Conservation (phyloP, 2,888 invertebrate genomes). For the Ametastegia equiseti region DNA sequence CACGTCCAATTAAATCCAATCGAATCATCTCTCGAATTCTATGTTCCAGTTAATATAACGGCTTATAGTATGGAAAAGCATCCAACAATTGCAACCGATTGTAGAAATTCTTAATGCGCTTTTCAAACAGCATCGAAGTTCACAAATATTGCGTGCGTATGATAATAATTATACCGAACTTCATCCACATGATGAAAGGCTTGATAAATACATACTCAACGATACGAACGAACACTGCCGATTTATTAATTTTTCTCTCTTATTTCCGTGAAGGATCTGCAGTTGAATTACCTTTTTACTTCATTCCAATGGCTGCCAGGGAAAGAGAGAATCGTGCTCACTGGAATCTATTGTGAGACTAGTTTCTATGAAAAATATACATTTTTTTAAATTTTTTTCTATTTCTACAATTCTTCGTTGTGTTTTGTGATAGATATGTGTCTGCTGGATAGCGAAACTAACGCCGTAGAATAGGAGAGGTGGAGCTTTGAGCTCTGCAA, state of each 20-base stretch:
- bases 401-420: neutral
- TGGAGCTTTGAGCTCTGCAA: neutral
- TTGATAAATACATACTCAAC: too few relatives aligned
- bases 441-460: neutral
- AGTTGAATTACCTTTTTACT: too few relatives aligned
- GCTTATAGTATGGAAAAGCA: neutral
- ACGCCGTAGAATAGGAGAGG: neutral
- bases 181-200: neutral
- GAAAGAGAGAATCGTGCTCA: neutral
- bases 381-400: neutral
- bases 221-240: too few relatives aligned
- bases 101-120: neutral
- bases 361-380: neutral
- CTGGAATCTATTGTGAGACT: neutral
- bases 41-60: neutral
- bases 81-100: neutral
- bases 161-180: too few relatives aligned
- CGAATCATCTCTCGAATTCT: neutral
- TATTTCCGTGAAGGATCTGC: too few relatives aligned
- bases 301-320: too few relatives aligned
- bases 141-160: too few relatives aligned
- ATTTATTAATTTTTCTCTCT: too few relatives aligned
- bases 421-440: neutral
- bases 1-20: conserved; percentile 4
- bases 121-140: neutral